Evolutionary conservation across 2,797 vertebrate species (phyloP), one percentile per base, ranked within the genome.

Genomic region (Rhinoraja longicauda): DNA sequence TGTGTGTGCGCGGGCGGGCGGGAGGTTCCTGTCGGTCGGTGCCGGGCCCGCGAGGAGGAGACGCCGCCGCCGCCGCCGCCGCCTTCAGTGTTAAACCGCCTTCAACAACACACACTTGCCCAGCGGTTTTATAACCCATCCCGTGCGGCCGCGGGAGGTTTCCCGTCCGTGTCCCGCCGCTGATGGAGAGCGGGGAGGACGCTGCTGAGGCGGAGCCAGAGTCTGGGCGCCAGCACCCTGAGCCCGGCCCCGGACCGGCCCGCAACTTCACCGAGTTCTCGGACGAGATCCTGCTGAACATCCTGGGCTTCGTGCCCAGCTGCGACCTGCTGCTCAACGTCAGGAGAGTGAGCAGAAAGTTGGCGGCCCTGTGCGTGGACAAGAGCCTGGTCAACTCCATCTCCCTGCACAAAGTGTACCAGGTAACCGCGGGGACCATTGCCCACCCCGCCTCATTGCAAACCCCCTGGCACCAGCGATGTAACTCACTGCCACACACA

Each of bases 221-320:
- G 0, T 39, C 39, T 39, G 79, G 57, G 21, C 4, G 45, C 45
- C 79, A 29, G 78, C 17, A 79, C 4, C 53, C 24, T 0, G 81
- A 84, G 12, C 57, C 19, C 57, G 95, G 96, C 26, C 95, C 96
- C 1, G 0, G 94, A 94, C 29, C 21, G 17, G 7, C 73, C 24
- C 95, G 98, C 94, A 97, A 97, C 93, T 96, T 99, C 94, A 97
- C 97, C 1, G 97, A 97, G 93, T 97, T 99, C 94, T 99, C 98
- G 0, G 98, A 99, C 36, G 98, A 99, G 95, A 98, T 99, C 94
- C 96, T 99, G 90, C 95, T 99, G 93, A 97, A 98, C 94, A 98
- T 99, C 94, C 96, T 99, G 93, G 97, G 96, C 92, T 97, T 98
- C 0, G 95, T 99, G 57, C 97, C 98, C 17, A 97, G 97, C 94